Percentiles rank a stretch among this genome's conserved stretches.
These are phyloP conservation scores for Amazona vittata DNA, from an alignment of 2,113 vertebrate genomes.

Conservation along the genomic window DNA sequence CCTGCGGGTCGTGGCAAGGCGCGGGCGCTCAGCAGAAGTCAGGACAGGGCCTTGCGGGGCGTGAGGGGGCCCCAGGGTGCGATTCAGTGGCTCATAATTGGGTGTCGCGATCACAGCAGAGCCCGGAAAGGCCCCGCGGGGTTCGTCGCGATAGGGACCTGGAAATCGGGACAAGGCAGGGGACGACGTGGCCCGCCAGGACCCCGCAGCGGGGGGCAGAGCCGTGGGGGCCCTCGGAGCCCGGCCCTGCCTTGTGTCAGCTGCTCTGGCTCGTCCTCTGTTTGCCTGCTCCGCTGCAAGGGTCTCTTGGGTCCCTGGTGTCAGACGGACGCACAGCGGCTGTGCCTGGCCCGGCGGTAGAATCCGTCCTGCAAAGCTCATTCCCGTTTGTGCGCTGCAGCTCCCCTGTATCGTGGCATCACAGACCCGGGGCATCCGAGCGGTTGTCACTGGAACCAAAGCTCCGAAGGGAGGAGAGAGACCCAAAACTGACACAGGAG, in stretches of 20 bases:
- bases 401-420: fast-evolving
- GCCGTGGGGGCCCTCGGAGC: background rate
- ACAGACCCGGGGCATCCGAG: fast-evolving
- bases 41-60: background rate
- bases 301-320: fast-evolving
- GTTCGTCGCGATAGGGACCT: background rate
- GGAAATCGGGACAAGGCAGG: background rate
- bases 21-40: background rate
- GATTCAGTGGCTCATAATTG: background rate
- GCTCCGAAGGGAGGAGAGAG: background rate
- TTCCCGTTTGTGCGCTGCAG: background rate
- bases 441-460: too few species aligned
- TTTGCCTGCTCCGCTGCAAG: too few species aligned
- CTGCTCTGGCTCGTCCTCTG: background rate
- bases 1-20: background rate
- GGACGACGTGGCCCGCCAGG: background rate
- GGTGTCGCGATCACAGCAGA: background rate
- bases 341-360: fast-evolving
- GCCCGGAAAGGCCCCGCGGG: too few species aligned
- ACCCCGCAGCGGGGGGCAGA: background rate
- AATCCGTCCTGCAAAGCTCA: background rate
- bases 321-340: background rate
- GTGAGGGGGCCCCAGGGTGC: background rate
- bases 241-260: background rate
- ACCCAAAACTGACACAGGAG: background rate